phyloP scores from a whole-genome alignment of 2,113 vertebrate species.

The Rhea americana region DNA sequence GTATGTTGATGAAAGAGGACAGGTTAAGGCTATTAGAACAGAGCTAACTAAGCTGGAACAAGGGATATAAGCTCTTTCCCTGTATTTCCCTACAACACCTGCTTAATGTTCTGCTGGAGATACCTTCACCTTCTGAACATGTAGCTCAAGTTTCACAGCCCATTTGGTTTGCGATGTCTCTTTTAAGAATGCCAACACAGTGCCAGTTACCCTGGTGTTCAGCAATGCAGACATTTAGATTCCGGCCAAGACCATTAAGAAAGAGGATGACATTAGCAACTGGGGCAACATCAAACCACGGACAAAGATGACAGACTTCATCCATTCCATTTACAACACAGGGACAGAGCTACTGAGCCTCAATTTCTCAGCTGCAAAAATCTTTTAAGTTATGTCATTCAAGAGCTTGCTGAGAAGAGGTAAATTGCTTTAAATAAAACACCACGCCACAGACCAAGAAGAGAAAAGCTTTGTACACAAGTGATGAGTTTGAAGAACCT shows the following conservation, averaged over 20 bases:
- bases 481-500: slow-evolving; percentile 18
- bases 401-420: background rate
- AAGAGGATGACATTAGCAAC: background rate
- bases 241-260: background rate
- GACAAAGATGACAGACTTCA: background rate
- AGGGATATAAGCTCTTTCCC: background rate
- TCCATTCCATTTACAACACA: background rate
- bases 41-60: background rate
- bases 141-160: background rate
- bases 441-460: background rate
- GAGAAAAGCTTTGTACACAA: background rate
- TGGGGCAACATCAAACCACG: background rate
- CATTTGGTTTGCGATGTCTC: background rate
- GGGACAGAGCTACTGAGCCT: background rate
- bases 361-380: background rate
- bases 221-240: rapidly evolving
- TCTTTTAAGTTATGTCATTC: background rate
- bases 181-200: background rate
- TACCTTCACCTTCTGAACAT: background rate
- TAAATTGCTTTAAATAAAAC: background rate
- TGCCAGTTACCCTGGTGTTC: background rate
- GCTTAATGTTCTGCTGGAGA: background rate
- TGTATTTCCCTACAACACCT: background rate
- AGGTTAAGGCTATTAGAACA: background rate
- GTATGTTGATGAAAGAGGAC: background rate